Conservation (phyloP, 1,140 invertebrate genomes). For the Cheumatopsyche charites region DNA sequence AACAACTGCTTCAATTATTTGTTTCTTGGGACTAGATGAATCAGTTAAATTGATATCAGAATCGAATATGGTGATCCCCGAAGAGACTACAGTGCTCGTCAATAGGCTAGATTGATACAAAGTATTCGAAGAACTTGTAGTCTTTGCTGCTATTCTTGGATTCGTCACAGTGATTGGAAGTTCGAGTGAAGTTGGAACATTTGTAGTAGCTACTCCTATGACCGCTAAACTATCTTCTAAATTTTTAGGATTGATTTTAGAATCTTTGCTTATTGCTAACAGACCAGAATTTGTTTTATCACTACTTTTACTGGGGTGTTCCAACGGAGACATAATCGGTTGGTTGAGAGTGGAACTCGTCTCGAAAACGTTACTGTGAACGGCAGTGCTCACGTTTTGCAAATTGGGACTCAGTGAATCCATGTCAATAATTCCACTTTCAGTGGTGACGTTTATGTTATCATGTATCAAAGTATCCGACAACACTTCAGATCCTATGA, state of each 20-base stretch:
- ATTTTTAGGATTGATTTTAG: slow-evolving; percentile 59
- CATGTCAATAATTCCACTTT: slow-evolving; percentile 50
- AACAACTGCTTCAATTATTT: not conserved
- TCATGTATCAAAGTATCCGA: slow-evolving; percentile 61
- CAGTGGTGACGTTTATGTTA: slow-evolving; percentile 35
- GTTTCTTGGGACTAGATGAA: not conserved
- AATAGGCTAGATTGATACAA: slow-evolving; percentile 32
- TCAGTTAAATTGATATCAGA: not conserved
- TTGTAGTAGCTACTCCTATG: slow-evolving; percentile 62
- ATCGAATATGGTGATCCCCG: slow-evolving; percentile 16
- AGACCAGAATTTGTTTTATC: slow-evolving; percentile 55
- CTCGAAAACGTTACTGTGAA: slow-evolving; percentile 67
- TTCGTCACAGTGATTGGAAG: slow-evolving; percentile 73
- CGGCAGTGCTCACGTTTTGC: slow-evolving; percentile 59
- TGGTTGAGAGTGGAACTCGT: slow-evolving; percentile 76
- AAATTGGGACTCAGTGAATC: slow-evolving; percentile 60
- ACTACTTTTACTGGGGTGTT: slow-evolving; percentile 67
- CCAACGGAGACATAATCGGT: slow-evolving; percentile 80
- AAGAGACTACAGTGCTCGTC: slow-evolving; percentile 20
- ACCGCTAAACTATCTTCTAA: slow-evolving; percentile 63
- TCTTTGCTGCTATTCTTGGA: slow-evolving; percentile 65
- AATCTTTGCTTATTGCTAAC: slow-evolving; percentile 57
- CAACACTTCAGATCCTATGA: slow-evolving; percentile 77
- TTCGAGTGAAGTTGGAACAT: slow-evolving; percentile 68
- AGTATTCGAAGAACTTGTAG: slow-evolving; percentile 44